Evolutionary conservation across 2,888 invertebrate genomes (phyloP), one percentile per base, ranked within the genome.

Genomic region (Metalampra italica): DNA sequence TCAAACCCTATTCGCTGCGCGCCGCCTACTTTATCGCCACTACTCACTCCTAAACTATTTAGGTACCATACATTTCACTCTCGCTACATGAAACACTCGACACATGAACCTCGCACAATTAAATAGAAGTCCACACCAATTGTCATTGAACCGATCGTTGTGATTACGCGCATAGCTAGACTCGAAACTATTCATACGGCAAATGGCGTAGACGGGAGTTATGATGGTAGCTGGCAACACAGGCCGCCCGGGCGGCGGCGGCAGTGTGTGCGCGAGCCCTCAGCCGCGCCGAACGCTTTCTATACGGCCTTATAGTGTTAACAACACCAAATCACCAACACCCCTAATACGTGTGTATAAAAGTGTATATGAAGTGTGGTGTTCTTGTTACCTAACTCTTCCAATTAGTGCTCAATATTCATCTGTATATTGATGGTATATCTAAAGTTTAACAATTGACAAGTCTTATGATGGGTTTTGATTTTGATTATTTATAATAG

Each of bases 241-340:
- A 41, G 56, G 47, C 56, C 47, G 63, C 85, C 86, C 86, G 87
- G 87, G 87, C 82, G 77, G 75, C 80, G 84, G 75, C 87, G 88
- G 22, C 22, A 22, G 22, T 22, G 88, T 88, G 71, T 82, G 82
- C 87, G 87, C 88, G 84, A 82, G 76, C 64, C 71, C 65, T 59
- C 68, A 53, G 64, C 78, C 77, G 80, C 75, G 75, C 73, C 76
- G 73, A 75, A 69, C 85, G 86, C 68, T 64, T 57, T 62, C 57
- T 58, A 58, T 37, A 60, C 73, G 65, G 55, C 60, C 68, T 73
- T 71, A n/a, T n/a, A 77, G 75, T 68, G 51, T 54, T 51, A 57
- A 57, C 54, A 54, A 55, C 55, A 60, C 50, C 57, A 45, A 61
- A 59, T 56, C 4, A 40, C 64, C 60, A 58, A 62, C 70, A 68